Conservation (phyloP, 2,113 vertebrate species). For the Mirounga angustirostris region DNA sequence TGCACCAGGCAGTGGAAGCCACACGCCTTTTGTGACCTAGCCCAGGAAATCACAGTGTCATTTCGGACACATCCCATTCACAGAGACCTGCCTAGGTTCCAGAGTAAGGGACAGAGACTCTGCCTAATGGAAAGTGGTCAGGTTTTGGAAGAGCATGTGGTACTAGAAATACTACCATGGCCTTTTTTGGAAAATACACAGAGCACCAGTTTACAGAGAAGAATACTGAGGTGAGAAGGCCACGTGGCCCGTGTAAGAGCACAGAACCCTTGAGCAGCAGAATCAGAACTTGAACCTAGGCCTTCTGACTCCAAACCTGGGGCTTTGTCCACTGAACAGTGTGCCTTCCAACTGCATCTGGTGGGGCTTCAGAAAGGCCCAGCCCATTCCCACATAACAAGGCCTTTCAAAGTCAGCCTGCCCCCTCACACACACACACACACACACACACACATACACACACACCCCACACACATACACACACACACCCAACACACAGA, state of each 20-base stretch:
- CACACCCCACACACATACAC: too few species aligned
- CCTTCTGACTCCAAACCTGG: not conserved
- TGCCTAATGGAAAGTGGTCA: not conserved
- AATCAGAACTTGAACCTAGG: not conserved
- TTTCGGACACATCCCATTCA: not conserved
- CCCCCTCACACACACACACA: rapidly evolving
- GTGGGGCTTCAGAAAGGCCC: not conserved
- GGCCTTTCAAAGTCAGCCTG: not conserved
- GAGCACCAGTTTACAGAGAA: not conserved
- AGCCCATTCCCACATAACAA: not conserved
- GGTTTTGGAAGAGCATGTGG: not conserved
- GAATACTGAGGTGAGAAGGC: not conserved
- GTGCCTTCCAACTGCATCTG: not conserved
- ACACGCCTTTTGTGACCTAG: not conserved
- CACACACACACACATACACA: not conserved
- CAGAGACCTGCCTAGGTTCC: constrained; percentile 32
- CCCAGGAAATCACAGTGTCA: not conserved
- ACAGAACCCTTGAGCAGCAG: rapidly evolving
- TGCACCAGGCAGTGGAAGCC: not conserved
- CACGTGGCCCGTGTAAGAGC: not conserved
- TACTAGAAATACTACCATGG: not conserved
- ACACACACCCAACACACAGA: too few species aligned
- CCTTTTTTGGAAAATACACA: not conserved
- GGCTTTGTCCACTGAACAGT: not conserved
- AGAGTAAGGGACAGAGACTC: not conserved